phyloP scores from a whole-genome alignment of 2,113 vertebrate genomes.

The Sphyrna mokarran region DNA sequence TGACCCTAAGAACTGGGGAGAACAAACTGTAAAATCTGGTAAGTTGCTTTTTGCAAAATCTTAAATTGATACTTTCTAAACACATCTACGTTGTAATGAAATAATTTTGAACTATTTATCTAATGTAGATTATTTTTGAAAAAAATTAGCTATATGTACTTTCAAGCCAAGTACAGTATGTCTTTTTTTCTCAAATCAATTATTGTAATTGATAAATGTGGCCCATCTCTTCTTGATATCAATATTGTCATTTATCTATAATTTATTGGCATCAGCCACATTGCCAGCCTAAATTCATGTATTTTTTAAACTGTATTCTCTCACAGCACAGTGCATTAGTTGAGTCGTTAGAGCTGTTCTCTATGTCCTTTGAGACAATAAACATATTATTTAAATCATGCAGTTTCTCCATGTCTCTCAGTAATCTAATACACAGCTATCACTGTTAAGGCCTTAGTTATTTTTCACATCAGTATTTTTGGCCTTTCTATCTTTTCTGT shows the following conservation, averaged over 20 bases:
- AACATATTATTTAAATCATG: background rate
- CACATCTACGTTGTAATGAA: background rate
- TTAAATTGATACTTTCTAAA: background rate
- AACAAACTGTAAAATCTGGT: constrained; percentile 83
- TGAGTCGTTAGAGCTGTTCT: background rate
- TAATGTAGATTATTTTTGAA: background rate
- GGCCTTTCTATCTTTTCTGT: background rate
- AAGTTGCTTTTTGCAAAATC: constrained; percentile 40
- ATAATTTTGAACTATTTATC: background rate
- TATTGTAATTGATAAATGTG: background rate
- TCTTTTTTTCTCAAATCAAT: background rate
- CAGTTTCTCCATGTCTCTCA: background rate
- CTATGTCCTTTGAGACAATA: background rate
- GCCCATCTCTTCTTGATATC: background rate
- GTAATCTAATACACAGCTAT: background rate
- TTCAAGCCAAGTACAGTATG: background rate
- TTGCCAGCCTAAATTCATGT: background rate
- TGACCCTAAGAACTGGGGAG: constrained; percentile 81
- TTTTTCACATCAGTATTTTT: background rate
- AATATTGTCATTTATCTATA: background rate
- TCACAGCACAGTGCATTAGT: background rate
- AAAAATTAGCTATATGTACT: background rate
- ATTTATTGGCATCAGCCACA: background rate
- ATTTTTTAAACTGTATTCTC: background rate
- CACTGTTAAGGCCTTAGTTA: background rate